A percentile compares a stretch with the other conserved stretches of the same genome.
These are phyloP conservation scores for Stegana nigrithorax DNA, from an alignment of 2,888 invertebrate genomes.

Conservation along the genomic window DNA sequence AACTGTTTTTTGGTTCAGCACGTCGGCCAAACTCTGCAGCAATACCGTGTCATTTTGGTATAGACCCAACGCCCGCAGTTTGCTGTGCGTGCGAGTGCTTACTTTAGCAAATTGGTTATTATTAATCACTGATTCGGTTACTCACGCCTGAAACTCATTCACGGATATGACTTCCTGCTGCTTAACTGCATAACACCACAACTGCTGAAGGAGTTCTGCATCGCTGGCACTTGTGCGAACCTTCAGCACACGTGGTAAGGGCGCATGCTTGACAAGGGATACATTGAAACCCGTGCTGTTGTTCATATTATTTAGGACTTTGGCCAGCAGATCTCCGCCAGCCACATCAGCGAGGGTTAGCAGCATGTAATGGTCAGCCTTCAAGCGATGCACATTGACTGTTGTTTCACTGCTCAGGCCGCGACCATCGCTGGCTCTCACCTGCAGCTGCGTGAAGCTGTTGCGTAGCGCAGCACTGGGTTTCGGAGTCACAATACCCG, in stretches of 20 bases:
- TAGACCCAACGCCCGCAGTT: neutral
- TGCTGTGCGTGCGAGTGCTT: neutral
- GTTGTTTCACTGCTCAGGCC: constrained; percentile 35
- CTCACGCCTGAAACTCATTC: constrained; percentile 39
- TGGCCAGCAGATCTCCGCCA: constrained; percentile 19
- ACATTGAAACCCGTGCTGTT: constrained; percentile 27
- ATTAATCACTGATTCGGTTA: neutral
- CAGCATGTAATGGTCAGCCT: constrained; percentile 34
- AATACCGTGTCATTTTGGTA: neutral
- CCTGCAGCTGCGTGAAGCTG: constrained; percentile 33
- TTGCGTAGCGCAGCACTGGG: constrained; percentile 30
- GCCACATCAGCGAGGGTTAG: constrained; percentile 32
- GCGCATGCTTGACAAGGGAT: constrained; percentile 28
- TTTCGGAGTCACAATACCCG: constrained; percentile 48
- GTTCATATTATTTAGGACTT: constrained; percentile 27
- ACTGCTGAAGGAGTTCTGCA: constrained; percentile 33
- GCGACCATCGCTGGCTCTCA: constrained; percentile 47
- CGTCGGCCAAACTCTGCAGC: neutral
- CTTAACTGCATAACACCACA: constrained; percentile 46
- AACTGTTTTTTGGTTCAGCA: neutral
- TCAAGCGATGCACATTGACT: constrained; percentile 37
- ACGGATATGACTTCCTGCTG: constrained; percentile 29
- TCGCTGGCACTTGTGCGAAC: neutral
- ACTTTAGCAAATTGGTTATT: neutral
- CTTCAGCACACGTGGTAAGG: constrained; percentile 18